phyloP scores from a whole-genome alignment of 2,888 invertebrate genomes.

The Sericinus montela region DNA sequence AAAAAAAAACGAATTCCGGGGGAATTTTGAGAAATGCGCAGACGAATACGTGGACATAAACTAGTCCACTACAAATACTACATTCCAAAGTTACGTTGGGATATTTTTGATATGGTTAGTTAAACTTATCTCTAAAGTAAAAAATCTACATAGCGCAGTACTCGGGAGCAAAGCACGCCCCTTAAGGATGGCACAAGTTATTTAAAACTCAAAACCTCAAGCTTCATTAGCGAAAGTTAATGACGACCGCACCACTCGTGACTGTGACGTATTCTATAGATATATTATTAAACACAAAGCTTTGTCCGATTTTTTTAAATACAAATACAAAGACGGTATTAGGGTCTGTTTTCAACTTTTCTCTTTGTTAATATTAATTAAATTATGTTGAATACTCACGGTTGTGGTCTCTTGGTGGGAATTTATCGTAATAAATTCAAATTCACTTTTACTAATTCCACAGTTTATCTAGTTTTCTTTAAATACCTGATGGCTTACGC shows the following conservation, averaged over 20 bases:
- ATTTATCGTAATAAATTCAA: too few species aligned
- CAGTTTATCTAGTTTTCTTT: too few species aligned
- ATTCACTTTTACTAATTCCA: too few species aligned
- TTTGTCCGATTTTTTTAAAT: conserved; percentile 7
- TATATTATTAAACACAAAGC: not conserved
- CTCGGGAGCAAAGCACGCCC: conserved; percentile 53
- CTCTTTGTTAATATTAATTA: too few species aligned
- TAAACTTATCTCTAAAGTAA: conserved; percentile 59
- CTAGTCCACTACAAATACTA: conserved; percentile 14
- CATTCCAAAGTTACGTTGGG: conserved; percentile 54
- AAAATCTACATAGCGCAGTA: conserved; percentile 54
- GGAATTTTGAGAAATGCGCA: too few species aligned
- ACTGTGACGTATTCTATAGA: conserved; percentile 24
- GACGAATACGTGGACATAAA: too few species aligned
- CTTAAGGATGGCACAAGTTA: conserved; percentile 56
- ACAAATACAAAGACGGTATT: not conserved
- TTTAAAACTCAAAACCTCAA: conserved; percentile 73
- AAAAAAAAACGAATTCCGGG: too few species aligned
- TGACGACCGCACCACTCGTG: conserved; percentile 64
- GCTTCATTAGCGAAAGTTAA: conserved; percentile 77
- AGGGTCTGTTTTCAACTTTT: too few species aligned
- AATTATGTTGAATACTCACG: too few species aligned
- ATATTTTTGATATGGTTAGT: conserved; percentile 61
- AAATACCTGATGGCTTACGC: too few species aligned
- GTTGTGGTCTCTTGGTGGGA: too few species aligned